Evolutionary conservation across 2,888 invertebrate genomes (phyloP).

Genomic region (Criorhina ranunculi): DNA sequence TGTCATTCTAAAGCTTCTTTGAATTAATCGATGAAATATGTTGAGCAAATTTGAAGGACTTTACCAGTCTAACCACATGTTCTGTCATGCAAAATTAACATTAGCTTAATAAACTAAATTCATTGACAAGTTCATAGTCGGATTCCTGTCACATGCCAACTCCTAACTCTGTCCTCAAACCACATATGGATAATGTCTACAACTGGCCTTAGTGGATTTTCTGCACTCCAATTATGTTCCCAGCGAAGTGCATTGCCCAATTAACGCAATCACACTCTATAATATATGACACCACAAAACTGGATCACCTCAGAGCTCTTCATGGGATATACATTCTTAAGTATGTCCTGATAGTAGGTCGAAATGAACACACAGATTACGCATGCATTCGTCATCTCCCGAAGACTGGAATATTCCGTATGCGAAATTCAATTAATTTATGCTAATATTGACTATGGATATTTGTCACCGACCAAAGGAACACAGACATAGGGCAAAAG

Average conservation of each 20-base stretch:
- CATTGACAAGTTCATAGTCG: slow-evolving; percentile 39
- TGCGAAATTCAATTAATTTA: slow-evolving; percentile 69
- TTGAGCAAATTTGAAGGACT: not conserved
- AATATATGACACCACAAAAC: slow-evolving; percentile 2
- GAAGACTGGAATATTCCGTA: slow-evolving; percentile 40
- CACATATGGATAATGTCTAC: not conserved
- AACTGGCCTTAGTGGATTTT: not conserved
- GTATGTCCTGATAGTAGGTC: slow-evolving; percentile 11
- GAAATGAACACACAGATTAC: slow-evolving; percentile 38
- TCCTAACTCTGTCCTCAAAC: too few species aligned
- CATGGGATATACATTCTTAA: not conserved
- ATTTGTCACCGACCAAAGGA: slow-evolving; percentile 19
- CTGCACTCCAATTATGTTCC: not conserved
- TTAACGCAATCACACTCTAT: not conserved
- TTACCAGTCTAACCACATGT: not conserved
- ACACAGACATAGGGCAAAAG: not conserved
- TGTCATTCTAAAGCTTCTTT: not conserved
- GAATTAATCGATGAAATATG: not conserved
- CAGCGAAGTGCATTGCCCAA: not conserved
- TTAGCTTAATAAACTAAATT: slow-evolving; percentile 30
- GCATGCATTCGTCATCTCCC: slow-evolving; percentile 12
- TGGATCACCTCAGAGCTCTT: not conserved
- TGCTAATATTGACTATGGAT: slow-evolving; percentile 66
- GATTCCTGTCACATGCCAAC: slow-evolving; percentile 13
- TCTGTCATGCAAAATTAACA: slow-evolving; percentile 28